A percentile compares a stretch with the other conserved stretches of the same genome.
These are phyloP conservation scores for Takifugu ocellatus DNA, from an alignment of 2,797 vertebrate genomes.

Conservation along the genomic window DNA sequence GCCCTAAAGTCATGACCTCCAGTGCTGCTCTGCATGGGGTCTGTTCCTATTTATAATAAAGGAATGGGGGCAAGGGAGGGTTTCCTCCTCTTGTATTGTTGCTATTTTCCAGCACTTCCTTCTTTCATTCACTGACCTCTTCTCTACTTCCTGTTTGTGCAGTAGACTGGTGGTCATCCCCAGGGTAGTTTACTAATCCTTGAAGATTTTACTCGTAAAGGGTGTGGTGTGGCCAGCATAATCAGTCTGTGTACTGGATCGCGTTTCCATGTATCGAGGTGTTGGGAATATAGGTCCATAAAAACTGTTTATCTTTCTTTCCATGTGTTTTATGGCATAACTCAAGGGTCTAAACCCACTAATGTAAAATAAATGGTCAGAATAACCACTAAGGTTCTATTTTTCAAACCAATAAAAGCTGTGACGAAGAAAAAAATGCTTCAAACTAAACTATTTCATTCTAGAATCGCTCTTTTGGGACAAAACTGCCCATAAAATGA, in stretches of 20 bases:
- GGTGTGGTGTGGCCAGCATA: neutral
- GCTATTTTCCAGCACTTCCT: conserved; percentile 73
- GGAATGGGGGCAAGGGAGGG: conserved; percentile 17
- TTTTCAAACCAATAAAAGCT: no score
- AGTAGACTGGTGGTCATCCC: conserved; percentile 45
- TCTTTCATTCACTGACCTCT: conserved; percentile 73
- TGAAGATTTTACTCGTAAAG: conserved; percentile 34
- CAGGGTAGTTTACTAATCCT: conserved; percentile 47
- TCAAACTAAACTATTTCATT: no score
- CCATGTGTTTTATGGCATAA: no score
- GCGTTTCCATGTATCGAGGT: no score
- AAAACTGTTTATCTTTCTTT: no score
- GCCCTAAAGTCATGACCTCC: conserved; percentile 67
- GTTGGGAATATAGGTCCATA: no score
- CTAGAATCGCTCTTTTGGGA: no score
- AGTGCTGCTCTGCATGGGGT: conserved; percentile 48
- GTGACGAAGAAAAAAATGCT: no score
- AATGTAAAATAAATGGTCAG: no score
- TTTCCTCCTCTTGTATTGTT: conserved; percentile 77
- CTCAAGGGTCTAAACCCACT: no score
- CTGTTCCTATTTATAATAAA: conserved; percentile 77
- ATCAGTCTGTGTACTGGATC: neutral
- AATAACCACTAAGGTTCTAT: no score
- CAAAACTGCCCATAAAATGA: no score
- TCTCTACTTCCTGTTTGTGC: conserved; percentile 81